Base-by-base conservation (phyloP, 2,888 invertebrate genomes). In the Eilema depressum region DNA sequence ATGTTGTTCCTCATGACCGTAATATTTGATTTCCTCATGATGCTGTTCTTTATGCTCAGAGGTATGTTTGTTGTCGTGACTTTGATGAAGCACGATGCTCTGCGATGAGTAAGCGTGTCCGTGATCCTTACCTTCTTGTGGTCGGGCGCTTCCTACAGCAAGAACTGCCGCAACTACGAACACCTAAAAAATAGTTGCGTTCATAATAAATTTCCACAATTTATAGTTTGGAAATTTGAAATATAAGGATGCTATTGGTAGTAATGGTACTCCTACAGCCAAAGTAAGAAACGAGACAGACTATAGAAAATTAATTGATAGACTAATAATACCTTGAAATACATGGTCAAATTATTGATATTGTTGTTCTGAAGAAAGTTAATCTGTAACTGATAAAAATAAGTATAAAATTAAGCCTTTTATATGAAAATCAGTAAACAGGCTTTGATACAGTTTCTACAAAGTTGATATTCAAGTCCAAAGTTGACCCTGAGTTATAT, bases 51-150 rank as follows among this genome's bases (percentile, higher is more conserved):
- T 23, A 30, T 53, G 47, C 5, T 14, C 4, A 25, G 71, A 73
- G n/a, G 67, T 56, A 23, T 74, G 69, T 30, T 80, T 66, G 1
- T 60, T 63, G 8, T 82, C 77, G 30, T 85, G 80, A 23, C 70
- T 81, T 70, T 87, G 85, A 66, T 89, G 87, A 68, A 86, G 81
- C 25, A 82, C 81, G 66, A 88, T 85, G 73, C 83, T 87, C 68
- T 89, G 90, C 5, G 88, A 88, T 5, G 88, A 89, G 77, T 65
- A 85, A 80, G 25, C 63, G 26, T 66, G 37, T 20, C 59, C 70
- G 8, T 73, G 63, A 17, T 63, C 68, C 14, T 73, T 61, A 11
- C 63, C 70, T 59, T 83, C 76, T 33, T 86, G 87, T 0, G 87
- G 85, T 0, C 85, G 82, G 76, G 84, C 86, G 64, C 71, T 69